Conservation (phyloP, 2,113 vertebrate species). For the Trogon melanurus region DNA sequence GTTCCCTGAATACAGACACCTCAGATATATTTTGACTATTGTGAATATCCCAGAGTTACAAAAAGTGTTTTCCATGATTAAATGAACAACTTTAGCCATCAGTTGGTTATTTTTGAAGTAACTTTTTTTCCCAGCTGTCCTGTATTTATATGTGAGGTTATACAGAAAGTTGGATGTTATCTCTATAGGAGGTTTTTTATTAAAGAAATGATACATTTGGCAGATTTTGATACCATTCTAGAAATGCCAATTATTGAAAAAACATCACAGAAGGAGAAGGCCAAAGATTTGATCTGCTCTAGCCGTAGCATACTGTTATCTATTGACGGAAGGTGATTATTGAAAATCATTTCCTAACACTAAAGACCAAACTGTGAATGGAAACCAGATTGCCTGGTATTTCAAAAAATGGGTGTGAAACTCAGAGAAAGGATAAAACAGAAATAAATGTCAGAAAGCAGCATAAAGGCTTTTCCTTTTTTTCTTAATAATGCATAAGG, state of each 20-base stretch:
- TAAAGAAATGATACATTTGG: neutral
- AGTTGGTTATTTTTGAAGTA: neutral
- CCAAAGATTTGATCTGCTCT: conserved; percentile 19
- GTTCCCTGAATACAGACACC: neutral
- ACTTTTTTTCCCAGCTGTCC: neutral
- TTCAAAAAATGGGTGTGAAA: conserved; percentile 20
- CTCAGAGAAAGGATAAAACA: conserved; percentile 15
- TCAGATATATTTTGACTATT: neutral
- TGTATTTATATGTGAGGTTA: neutral
- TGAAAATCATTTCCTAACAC: conserved; percentile 19
- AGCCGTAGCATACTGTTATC: neutral
- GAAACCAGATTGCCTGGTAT: neutral
- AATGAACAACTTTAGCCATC: neutral
- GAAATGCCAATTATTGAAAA: conserved; percentile 29
- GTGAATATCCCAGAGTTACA: neutral
- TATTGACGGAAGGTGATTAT: neutral
- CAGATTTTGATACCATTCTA: neutral
- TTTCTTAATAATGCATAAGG: neutral
- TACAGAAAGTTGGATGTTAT: neutral
- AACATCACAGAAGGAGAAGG: conserved; percentile 19
- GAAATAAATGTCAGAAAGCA: conserved; percentile 12
- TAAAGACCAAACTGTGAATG: conserved; percentile 5
- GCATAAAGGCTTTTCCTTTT: neutral
- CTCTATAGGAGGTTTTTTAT: neutral
- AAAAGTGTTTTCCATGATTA: neutral